Percentiles rank a stretch among this genome's conserved stretches.
phyloP scores from a whole-genome alignment of 2,113 vertebrate species.

The Cephalophus harveyi region DNA sequence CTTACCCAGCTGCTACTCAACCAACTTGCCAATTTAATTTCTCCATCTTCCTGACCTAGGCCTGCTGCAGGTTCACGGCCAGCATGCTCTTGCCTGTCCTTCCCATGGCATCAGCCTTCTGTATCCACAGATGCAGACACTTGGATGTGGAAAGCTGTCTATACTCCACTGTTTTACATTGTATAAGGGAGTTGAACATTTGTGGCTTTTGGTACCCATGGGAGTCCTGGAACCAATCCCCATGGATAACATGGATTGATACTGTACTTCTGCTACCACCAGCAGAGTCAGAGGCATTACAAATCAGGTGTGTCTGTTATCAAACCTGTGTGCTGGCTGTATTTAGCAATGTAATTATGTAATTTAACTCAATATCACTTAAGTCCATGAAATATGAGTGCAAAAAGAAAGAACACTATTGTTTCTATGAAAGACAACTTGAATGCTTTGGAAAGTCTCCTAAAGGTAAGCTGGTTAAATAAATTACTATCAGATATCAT shows the following conservation, averaged over 20 bases:
- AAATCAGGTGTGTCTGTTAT: background rate
- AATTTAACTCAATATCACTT: background rate
- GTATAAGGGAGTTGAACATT: background rate
- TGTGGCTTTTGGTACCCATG: background rate
- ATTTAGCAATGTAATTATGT: background rate
- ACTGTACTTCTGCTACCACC: background rate
- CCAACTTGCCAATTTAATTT: background rate
- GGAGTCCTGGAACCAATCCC: background rate
- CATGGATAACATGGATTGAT: background rate
- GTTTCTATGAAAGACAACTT: background rate
- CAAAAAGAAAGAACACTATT: background rate
- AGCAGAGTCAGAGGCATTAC: background rate
- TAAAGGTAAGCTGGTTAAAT: background rate
- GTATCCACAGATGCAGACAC: background rate
- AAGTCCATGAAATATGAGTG: background rate
- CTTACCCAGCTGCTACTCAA: background rate
- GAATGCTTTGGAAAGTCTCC: background rate
- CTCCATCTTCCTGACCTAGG: background rate
- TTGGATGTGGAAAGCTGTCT: background rate
- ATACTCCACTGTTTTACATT: background rate
- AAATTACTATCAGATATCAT: background rate
- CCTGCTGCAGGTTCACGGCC: background rate
- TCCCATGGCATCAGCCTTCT: background rate
- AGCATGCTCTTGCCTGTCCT: rapidly evolving
- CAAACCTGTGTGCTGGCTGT: background rate